Evolutionary conservation across 2,797 vertebrate species (phyloP).

Genomic region (Gallinago stenura): DNA sequence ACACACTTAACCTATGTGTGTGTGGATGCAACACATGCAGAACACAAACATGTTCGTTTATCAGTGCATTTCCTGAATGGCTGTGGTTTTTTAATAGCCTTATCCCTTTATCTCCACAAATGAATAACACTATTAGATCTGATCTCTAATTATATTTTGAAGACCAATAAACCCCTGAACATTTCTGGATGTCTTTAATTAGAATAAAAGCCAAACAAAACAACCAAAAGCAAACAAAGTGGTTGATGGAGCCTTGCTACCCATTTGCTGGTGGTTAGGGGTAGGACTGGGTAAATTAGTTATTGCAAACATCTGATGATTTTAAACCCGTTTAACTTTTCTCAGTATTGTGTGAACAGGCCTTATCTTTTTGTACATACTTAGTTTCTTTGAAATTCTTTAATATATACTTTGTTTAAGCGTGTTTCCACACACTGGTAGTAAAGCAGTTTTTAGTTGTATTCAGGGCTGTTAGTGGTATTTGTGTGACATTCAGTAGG

Average conservation of each 20-base stretch:
- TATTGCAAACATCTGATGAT: not conserved
- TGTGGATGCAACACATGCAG: not conserved
- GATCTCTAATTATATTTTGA: not conserved
- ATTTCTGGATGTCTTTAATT: not conserved
- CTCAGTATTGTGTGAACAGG: not conserved
- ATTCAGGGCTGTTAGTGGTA: not conserved
- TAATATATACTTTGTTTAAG: not conserved
- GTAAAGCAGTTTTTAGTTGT: not conserved
- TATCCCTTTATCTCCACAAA: not conserved
- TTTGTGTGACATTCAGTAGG: not conserved
- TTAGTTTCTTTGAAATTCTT: not conserved
- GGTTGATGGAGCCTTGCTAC: not conserved
- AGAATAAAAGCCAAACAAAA: constrained; percentile 11
- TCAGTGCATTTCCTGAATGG: not conserved
- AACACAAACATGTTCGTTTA: not conserved
- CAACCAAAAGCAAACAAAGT: not conserved
- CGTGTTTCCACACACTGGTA: not conserved
- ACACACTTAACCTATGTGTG: rapidly evolving
- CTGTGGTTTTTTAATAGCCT: not conserved
- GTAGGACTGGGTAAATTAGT: not conserved
- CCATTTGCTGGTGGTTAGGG: not conserved
- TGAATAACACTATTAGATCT: not conserved
- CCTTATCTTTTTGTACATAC: not conserved
- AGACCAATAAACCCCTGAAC: not conserved
- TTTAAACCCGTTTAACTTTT: not conserved